Conservation (phyloP, 1,140 invertebrate genomes). For the Nebria ingens region DNA sequence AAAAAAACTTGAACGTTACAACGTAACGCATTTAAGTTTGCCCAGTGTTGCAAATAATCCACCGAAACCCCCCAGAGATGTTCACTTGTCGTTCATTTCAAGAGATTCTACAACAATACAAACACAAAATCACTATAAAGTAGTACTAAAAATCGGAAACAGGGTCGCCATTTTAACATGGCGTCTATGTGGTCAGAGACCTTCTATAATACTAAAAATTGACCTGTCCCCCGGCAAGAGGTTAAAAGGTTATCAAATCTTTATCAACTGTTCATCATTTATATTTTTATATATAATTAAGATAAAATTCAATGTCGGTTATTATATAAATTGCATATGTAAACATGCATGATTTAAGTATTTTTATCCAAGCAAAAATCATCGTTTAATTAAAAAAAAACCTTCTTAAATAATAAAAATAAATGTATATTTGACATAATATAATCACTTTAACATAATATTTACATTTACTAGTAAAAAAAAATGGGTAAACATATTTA, state of each 20-base stretch:
- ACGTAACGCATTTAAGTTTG: neutral
- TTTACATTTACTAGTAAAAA: no score
- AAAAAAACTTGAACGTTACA: neutral
- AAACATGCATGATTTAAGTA: no score
- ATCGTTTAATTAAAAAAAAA: no score
- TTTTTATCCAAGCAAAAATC: no score
- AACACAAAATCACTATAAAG: neutral
- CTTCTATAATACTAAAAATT: neutral
- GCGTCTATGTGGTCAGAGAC: neutral
- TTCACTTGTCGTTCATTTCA: neutral
- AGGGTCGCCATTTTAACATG: neutral
- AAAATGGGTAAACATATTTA: no score
- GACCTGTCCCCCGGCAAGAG: neutral
- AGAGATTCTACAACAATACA: neutral
- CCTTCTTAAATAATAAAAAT: no score
- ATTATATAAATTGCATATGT: no score
- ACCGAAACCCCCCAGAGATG: neutral
- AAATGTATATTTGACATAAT: no score
- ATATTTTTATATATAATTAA: neutral
- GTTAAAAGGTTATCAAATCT: neutral
- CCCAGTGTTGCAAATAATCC: neutral
- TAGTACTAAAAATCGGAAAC: neutral
- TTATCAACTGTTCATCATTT: neutral
- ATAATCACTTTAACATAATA: no score
- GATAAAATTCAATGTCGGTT: neutral